Base-by-base conservation (phyloP, 2,113 vertebrate species). In the Carassius auratus region DNA sequence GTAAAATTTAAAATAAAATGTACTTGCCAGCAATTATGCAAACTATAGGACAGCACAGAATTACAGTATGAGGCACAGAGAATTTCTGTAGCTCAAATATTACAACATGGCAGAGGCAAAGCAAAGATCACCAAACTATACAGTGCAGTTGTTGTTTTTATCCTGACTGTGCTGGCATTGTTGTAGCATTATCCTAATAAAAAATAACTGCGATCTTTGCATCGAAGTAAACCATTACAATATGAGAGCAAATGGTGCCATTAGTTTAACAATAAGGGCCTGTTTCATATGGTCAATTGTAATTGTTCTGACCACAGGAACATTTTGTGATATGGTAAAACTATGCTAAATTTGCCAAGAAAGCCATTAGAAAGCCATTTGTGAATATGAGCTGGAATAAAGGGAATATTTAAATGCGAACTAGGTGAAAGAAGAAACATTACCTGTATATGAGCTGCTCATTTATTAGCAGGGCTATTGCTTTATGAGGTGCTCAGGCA, bases 401-500 rank as follows among this genome's bases (percentile, higher is more conserved):
- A 38, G 68, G 52, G n/a, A 23, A 15, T 38, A 83, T 59, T 71
- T 74, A 10, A 73, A 83, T 73, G 68, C 5, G 68, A 71, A 83
- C 8, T 17, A 73, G 52, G 68, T 83, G 68, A 59, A 73, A 83
- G 81, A 59, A 74, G 68, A 55, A 57, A 42, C 48, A 26, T 74
- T 73, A 83, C 30, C 48, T 71, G 66, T 23, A 42, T 42, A n/a
- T 57, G 8, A 83, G 30, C 68, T n/a, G 33, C 50, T 83, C 30
- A 55, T 59, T 83, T 73, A 83, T 74, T 73, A 83, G 33, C 81
- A 21, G 73, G 64, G 74, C 23, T 61, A 23, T 76, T 30, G 50
- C 81, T 78, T 21, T 59, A 80, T 66, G 85, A 81, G 85, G 69
- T 59, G 64, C 85, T 50, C 78, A 38, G 38, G 38, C 68, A 81